A percentile compares a stretch with the other conserved stretches of the same genome.
Evolutionary conservation across 1,140 invertebrate species (phyloP).

Genomic region (Drosophila watanabei): DNA sequence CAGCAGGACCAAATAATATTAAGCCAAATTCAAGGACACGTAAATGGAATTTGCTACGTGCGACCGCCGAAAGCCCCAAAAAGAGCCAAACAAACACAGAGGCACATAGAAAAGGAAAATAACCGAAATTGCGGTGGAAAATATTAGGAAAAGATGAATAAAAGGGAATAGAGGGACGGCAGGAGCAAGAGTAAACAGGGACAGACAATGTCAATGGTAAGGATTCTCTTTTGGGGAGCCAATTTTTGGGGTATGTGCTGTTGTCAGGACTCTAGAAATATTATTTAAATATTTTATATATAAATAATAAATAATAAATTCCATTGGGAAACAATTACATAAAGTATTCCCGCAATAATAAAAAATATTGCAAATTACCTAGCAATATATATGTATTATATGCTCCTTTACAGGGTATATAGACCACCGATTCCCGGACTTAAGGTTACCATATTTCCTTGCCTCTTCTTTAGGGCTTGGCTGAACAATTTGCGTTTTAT

Average conservation of each 20-base stretch:
- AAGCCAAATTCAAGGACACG: constrained; percentile 58
- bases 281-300: not conserved
- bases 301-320: not conserved
- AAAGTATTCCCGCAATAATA: not conserved
- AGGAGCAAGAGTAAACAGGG: not conserved
- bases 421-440: not conserved
- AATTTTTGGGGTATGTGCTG: not conserved
- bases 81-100: constrained; percentile 33
- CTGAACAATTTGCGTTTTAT: constrained; percentile 35
- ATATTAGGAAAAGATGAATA: not conserved
- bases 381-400: not conserved
- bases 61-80: constrained; percentile 25
- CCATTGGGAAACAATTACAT: not conserved
- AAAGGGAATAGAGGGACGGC: not conserved
- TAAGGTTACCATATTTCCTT: not conserved
- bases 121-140: not conserved
- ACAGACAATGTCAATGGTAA: constrained; percentile 42
- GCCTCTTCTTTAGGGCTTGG: not conserved
- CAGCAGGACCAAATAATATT: constrained; percentile 27
- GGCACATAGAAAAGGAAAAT: constrained; percentile 17
- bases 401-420: constrained; percentile 6
- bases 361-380: too few relatives aligned
- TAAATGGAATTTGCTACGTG: constrained; percentile 57
- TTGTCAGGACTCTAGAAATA: not conserved
- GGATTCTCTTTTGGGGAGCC: not conserved